Conservation (phyloP, 2,113 vertebrate genomes). For the Danionella cerebrum region DNA sequence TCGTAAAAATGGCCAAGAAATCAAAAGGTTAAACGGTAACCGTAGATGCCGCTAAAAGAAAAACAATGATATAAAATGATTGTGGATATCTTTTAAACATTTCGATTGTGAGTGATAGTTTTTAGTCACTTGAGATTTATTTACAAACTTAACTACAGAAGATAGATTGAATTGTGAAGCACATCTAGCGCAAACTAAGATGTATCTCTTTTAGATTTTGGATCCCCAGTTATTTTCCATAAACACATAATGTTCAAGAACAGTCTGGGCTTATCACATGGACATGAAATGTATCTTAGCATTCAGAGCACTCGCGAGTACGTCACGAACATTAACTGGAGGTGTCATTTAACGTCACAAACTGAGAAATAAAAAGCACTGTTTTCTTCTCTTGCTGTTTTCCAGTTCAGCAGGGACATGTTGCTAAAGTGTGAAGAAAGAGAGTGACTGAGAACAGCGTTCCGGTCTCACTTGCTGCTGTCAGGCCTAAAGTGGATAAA, state of each 20-base stretch:
- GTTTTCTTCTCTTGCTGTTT: not conserved
- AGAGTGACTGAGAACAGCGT: not conserved
- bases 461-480: not conserved
- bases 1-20: too few relatives aligned
- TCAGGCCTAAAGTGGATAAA: not conserved
- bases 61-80: too few relatives aligned
- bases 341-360: constrained; percentile 7
- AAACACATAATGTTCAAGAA: not conserved
- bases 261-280: not conserved
- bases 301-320: not conserved
- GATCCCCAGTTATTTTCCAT: not conserved
- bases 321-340: not conserved
- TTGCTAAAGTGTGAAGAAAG: constrained; percentile 9
- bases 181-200: too few relatives aligned
- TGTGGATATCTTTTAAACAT: too few relatives aligned
- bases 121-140: too few relatives aligned
- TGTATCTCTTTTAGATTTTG: too few relatives aligned
- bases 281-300: not conserved
- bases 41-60: too few relatives aligned
- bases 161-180: too few relatives aligned
- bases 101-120: too few relatives aligned
- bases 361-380: not conserved
- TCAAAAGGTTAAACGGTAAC: too few relatives aligned
- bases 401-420: constrained; percentile 13
- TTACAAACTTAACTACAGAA: too few relatives aligned